Percentiles rank a stretch among this genome's conserved stretches.
phyloP scores from a whole-genome alignment of 2,113 vertebrate genomes.

The Elgaria multicarinata region DNA sequence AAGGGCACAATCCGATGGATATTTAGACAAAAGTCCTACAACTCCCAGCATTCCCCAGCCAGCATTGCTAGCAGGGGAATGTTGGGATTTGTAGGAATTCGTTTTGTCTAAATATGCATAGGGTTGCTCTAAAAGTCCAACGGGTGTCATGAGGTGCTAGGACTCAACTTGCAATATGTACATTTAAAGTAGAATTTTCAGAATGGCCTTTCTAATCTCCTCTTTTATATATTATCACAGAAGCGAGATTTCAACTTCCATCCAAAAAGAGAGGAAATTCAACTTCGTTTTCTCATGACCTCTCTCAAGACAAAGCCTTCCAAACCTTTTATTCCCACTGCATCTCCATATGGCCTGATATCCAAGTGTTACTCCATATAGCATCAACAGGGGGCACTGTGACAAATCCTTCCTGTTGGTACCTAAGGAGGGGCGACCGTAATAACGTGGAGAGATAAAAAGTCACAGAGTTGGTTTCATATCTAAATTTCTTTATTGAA shows the following conservation, averaged over 20 bases:
- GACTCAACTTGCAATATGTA: background rate
- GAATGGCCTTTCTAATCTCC: background rate
- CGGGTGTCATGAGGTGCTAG: background rate
- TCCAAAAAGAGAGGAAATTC: background rate
- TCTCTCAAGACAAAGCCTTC: background rate
- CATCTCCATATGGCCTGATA: background rate
- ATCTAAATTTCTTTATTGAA: conserved; percentile 47
- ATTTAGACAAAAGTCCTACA: too few species aligned
- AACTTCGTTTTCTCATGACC: background rate
- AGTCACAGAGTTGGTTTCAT: background rate
- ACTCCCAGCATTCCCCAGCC: too few species aligned
- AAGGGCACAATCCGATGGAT: too few species aligned
- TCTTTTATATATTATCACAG: background rate
- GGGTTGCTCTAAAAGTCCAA: too few species aligned
- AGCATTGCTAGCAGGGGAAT: too few species aligned
- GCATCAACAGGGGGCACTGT: background rate
- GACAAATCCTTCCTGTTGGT: background rate
- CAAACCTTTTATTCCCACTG: background rate
- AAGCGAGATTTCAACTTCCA: background rate
- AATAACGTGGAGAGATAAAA: background rate
- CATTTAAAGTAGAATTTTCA: background rate
- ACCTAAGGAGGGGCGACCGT: background rate
- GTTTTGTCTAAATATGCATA: too few species aligned
- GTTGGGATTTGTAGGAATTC: too few species aligned
- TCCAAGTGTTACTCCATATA: background rate